Evolutionary conservation across 2,888 invertebrate species (phyloP), one percentile per base, ranked within the genome.

Genomic region (Ichneumon xanthorius): DNA sequence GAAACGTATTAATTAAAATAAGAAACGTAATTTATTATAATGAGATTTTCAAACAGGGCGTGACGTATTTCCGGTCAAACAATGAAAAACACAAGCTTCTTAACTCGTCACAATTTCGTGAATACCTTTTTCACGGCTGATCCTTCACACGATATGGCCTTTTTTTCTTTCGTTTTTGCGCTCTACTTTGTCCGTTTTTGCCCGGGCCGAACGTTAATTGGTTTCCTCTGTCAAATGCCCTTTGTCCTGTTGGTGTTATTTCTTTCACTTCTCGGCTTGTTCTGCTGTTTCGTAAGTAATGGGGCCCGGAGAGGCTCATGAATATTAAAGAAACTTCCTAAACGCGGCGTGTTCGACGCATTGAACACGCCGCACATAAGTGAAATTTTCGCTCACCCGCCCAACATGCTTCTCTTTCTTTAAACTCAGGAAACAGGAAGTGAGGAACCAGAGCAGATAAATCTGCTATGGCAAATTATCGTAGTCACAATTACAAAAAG

Each of bases 181-280:
- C 26, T 85, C 82, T 40, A 84, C 16, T 48, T 48, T 48, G 45
- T 4, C 45, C 4, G 45, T 48, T 84, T 82, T 68, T 7, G 68
- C 79, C 55, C 63, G 71, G 76, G 67, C 82, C 58, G 68, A 65
- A 65, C 79, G 84, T 80, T 85, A 88, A 88, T 88, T 84, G 87
- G 61, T 86, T 85, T 85, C 53, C 80, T 50, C 71, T 82, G 84
- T 83, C 87, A 79, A 48, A 86, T 83, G 84, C 63, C 80, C 72
- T 81, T 87, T 86, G 50, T 72, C 65, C 26, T 19, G 19, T 19
- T 53, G 45, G 48, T 40, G 53, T 77, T 40, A 53, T 82, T 63
- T 26, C 37, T 40, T 50, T 53, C 40, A 40, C 65, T 50, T 2
- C 45, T 9, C 33, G 19, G 53, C 58, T 45, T 67, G 76, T 48